These are phyloP conservation scores for Phortica okadai DNA, from an alignment of 2,888 invertebrate species.

Conservation along the genomic window DNA sequence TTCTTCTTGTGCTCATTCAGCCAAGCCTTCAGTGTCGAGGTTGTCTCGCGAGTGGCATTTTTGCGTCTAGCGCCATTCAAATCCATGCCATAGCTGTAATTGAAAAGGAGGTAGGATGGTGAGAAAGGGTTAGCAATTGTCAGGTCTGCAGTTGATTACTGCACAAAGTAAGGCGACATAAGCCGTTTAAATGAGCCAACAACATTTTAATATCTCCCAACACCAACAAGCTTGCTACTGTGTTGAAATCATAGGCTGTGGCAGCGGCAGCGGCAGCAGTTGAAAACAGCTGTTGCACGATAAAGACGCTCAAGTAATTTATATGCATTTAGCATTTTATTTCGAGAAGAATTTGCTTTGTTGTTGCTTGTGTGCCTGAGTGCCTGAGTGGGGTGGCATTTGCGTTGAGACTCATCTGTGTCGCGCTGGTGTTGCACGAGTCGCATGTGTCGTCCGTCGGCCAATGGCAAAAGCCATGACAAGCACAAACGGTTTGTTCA, in stretches of 20 bases:
- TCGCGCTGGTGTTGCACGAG: conserved; percentile 1
- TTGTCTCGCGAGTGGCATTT: conserved; percentile 99
- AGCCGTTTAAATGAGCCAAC: conserved; percentile 35
- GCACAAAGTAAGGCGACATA: conserved; percentile 43
- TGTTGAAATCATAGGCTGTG: not conserved
- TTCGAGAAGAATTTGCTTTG: conserved; percentile 23
- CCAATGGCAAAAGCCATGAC: conserved; percentile 21
- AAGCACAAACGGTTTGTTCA: conserved; percentile 56
- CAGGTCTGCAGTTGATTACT: conserved; percentile 51
- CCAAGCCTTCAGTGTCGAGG: conserved; percentile 98
- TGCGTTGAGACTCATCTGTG: conserved; percentile 21
- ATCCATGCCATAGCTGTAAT: conserved; percentile 91
- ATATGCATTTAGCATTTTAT: conserved; percentile 39
- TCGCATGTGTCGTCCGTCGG: conserved; percentile 42
- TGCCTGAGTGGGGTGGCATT: conserved; percentile 15
- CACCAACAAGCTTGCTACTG: not conserved
- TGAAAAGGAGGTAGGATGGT: conserved; percentile 10
- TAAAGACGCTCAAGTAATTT: conserved; percentile 35
- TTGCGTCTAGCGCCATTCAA: conserved; percentile 96
- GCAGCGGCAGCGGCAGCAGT: not conserved
- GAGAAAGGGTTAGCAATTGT: conserved; percentile 35
- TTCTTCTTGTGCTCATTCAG: conserved; percentile 99
- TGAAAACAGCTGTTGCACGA: conserved; percentile 47
- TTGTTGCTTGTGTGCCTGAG: conserved; percentile 24
- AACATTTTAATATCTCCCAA: not conserved